A percentile compares a stretch with the other conserved stretches of the same genome.
Conservation (phyloP, 2,797 vertebrate genomes). For the Channallabes apus region DNA sequence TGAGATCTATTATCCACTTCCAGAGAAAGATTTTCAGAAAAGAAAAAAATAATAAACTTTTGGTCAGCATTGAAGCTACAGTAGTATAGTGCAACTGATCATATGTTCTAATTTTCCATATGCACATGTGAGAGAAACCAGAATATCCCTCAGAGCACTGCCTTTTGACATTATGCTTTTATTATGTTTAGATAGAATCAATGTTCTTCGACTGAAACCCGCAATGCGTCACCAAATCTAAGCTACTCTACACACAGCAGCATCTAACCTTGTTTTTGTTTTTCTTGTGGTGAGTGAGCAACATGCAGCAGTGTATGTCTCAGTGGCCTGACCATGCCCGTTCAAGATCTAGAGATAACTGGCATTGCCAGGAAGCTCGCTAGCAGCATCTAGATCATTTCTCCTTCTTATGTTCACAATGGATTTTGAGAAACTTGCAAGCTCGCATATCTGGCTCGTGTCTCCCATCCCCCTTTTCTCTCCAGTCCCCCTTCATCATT, state of each 20-base stretch:
- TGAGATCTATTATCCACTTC: not conserved
- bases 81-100: not conserved
- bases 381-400: constrained; percentile 51
- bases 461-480: constrained; percentile 66
- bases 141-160: not conserved
- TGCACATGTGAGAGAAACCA: not conserved
- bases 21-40: not conserved
- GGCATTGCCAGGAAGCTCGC: constrained; percentile 53
- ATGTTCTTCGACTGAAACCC: not conserved
- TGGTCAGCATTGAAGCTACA: not conserved
- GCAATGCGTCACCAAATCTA: not conserved
- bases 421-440: constrained; percentile 83
- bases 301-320: constrained; percentile 17
- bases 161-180: not conserved
- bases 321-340: constrained; percentile 31
- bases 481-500: constrained; percentile 75
- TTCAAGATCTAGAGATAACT: constrained; percentile 21
- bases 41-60: not conserved
- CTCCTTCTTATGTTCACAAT: constrained; percentile 62
- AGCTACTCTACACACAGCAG: not conserved
- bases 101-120: not conserved
- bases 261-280: not conserved
- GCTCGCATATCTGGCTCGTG: constrained; percentile 88
- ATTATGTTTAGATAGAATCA: not conserved
- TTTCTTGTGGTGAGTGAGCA: not conserved